Conservation (phyloP, 2,797 vertebrate genomes). For the Enteromius paludinosus region DNA sequence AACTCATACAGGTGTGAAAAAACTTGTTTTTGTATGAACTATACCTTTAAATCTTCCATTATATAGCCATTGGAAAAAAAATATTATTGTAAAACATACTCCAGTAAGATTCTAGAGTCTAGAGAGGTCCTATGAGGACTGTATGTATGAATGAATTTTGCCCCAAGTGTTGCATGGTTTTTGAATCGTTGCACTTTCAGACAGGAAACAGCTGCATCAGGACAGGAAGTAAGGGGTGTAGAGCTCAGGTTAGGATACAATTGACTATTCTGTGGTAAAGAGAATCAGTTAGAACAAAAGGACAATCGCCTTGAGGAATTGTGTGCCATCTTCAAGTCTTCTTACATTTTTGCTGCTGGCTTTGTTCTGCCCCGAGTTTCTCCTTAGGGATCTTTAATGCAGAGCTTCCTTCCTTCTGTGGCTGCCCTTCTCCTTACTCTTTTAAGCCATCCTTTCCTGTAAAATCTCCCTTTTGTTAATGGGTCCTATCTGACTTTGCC, state of each 20-base stretch:
- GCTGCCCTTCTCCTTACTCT: conserved; percentile 56
- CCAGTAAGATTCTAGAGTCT: neutral
- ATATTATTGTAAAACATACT: neutral
- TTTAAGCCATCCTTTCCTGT: conserved; percentile 65
- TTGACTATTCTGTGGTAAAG: conserved; percentile 71
- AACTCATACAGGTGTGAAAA: neutral
- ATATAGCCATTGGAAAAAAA: neutral
- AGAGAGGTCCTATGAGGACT: neutral
- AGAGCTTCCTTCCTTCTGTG: conserved; percentile 70
- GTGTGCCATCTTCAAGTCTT: conserved; percentile 71
- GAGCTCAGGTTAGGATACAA: conserved; percentile 74
- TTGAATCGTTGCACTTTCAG: conserved; percentile 69
- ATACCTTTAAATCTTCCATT: neutral
- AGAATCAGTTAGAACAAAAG: conserved; percentile 73
- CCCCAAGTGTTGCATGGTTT: conserved; percentile 6
- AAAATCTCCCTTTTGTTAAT: conserved; percentile 50
- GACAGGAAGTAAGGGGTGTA: conserved; percentile 73
- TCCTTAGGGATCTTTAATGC: conserved; percentile 63
- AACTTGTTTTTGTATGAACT: neutral
- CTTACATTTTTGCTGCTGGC: conserved; percentile 45
- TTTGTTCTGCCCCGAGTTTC: conserved; percentile 59
- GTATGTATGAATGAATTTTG: conserved; percentile 7
- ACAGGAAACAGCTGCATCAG: conserved; percentile 83
- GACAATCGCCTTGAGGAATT: conserved; percentile 67
- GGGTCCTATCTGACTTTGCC: conserved; percentile 56